phyloP scores from a whole-genome alignment of 2,888 invertebrate species.

The Phyllotreta cruciferae region DNA sequence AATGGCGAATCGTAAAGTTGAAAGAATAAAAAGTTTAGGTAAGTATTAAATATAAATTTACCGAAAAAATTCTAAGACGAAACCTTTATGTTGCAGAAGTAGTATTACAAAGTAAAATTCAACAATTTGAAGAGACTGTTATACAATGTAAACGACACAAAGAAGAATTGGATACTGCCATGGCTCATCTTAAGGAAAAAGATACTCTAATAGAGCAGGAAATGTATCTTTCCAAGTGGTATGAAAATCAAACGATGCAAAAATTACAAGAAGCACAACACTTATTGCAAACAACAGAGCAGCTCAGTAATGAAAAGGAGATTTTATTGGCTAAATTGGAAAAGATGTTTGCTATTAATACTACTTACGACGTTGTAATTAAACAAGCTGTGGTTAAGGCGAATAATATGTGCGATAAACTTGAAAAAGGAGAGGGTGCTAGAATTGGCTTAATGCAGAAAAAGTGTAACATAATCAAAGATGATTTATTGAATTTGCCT shows the following conservation, averaged over 20 bases:
- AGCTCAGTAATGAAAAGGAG: slow-evolving; percentile 38
- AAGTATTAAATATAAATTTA: slow-evolving; percentile 11
- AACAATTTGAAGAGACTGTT: slow-evolving; percentile 36
- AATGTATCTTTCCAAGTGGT: slow-evolving; percentile 40
- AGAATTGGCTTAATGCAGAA: slow-evolving; percentile 1
- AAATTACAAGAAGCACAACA: slow-evolving; percentile 36
- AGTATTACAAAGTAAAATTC: slow-evolving; percentile 26
- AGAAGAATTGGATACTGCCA: slow-evolving; percentile 31
- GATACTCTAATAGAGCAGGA: slow-evolving; percentile 40
- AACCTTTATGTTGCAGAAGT: slow-evolving; percentile 32
- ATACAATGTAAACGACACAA: slow-evolving; percentile 30
- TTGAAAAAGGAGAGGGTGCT: slow-evolving; percentile 16
- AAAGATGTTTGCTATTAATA: slow-evolving; percentile 41
- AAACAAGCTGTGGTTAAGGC: slow-evolving; percentile 24
- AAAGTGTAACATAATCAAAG: slow-evolving; percentile 14
- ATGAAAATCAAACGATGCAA: slow-evolving; percentile 38
- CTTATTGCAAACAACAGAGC: slow-evolving; percentile 36
- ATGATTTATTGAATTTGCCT: slow-evolving; percentile 7
- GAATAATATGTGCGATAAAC: slow-evolving; percentile 23
- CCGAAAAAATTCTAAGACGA: background rate
- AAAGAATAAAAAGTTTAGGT: slow-evolving; percentile 35
- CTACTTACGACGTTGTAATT: slow-evolving; percentile 33
- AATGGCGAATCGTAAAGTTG: slow-evolving; percentile 27
- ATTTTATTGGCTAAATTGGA: slow-evolving; percentile 43
- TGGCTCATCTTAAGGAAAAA: slow-evolving; percentile 34